phyloP scores from a whole-genome alignment of 2,797 vertebrate species.

The Rhabdophis nuchalis region DNA sequence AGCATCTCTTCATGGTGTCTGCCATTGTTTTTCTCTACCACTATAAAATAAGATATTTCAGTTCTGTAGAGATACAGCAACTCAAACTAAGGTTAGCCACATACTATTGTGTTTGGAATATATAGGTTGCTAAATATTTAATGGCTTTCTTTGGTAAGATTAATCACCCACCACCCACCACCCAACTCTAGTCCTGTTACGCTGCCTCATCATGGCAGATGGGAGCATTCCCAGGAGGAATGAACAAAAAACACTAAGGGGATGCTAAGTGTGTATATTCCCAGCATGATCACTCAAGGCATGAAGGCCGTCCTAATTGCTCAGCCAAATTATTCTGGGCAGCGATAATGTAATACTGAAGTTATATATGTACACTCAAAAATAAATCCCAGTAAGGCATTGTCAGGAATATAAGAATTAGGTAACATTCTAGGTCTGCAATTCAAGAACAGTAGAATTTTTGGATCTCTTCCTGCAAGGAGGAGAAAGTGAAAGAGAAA shows the following conservation, averaged over 20 bases:
- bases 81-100: not conserved
- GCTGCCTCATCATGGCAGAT: not conserved
- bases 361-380: not conserved
- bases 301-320: not conserved
- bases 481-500: not conserved
- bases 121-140: not conserved
- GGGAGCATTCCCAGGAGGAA: not conserved
- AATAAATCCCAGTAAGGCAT: not conserved
- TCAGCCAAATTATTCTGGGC: not conserved
- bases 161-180: not conserved
- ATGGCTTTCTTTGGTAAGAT: not conserved
- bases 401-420: not conserved
- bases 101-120: not conserved
- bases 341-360: not conserved
- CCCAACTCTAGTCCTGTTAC: not conserved
- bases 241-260: not conserved
- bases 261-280: not conserved
- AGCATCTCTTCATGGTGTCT: not conserved
- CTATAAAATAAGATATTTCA: not conserved
- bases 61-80: not conserved
- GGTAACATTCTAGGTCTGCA: not conserved
- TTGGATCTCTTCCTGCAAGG: not conserved
- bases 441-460: not conserved
- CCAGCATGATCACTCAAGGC: not conserved
- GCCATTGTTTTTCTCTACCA: not conserved